phyloP scores from a whole-genome alignment of 1,140 invertebrate genomes.

The Brachionus koreanus region DNA sequence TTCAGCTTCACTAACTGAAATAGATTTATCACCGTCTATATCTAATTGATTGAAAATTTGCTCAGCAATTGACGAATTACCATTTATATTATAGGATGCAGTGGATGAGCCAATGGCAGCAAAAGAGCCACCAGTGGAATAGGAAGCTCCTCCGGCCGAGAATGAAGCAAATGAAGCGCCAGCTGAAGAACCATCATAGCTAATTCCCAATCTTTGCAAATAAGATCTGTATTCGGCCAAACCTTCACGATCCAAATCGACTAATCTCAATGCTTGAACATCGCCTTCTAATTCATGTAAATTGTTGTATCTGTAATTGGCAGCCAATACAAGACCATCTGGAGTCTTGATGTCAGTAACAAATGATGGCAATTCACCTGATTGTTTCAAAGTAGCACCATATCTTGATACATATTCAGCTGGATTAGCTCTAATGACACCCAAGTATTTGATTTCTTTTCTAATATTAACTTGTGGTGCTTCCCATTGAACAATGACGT shows the following conservation, averaged over 20 bases:
- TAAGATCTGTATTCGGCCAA: conserved; percentile 39
- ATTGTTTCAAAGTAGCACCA: no score
- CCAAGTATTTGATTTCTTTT: no score
- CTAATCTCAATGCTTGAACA: no score
- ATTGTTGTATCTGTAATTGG: no score
- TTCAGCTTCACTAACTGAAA: conserved; percentile 36
- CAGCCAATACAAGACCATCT: no score
- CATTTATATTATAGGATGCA: neutral
- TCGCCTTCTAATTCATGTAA: no score
- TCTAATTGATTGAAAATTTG: conserved; percentile 37
- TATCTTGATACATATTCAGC: no score
- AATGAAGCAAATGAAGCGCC: neutral
- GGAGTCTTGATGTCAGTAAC: no score
- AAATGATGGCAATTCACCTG: no score
- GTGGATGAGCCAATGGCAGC: neutral
- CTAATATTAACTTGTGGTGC: no score
- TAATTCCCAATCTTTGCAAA: conserved; percentile 40
- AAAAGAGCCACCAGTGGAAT: neutral
- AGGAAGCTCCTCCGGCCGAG: neutral
- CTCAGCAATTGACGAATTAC: neutral
- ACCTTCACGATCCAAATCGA: conserved; percentile 3
- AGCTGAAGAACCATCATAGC: conserved; percentile 24
- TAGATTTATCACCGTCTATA: neutral
- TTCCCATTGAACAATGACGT: no score
- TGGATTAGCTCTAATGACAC: no score